Evolutionary conservation across 2,888 invertebrate species (phyloP).

Genomic region (Plagodis dolabraria): DNA sequence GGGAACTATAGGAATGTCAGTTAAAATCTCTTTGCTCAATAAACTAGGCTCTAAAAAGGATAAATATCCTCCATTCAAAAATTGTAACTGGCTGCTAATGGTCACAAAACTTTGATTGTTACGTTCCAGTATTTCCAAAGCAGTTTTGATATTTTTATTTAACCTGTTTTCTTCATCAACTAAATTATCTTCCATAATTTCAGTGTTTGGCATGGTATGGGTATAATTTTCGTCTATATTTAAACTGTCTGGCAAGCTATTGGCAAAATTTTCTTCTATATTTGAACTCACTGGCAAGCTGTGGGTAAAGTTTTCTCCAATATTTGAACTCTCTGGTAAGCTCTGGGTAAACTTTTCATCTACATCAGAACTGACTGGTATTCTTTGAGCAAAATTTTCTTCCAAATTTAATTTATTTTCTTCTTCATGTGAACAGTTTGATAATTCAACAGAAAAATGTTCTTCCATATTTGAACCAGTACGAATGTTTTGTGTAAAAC

Average conservation of each 20-base stretch:
- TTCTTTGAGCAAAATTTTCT: neutral
- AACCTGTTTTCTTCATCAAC: neutral
- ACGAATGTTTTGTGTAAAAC: neutral
- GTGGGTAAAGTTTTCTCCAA: neutral
- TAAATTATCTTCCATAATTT: conserved; percentile 1
- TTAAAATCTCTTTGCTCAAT: conserved; percentile 22
- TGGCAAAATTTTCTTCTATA: neutral
- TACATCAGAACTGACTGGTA: neutral
- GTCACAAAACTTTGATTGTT: conserved; percentile 30
- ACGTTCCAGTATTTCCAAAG: conserved; percentile 39
- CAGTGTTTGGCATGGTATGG: conserved; percentile 2
- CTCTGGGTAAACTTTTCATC: conserved; percentile 2
- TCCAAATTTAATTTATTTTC: neutral
- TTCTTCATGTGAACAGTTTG: conserved; percentile 3
- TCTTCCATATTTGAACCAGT: conserved; percentile 6
- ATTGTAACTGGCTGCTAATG: conserved; percentile 16
- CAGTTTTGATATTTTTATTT: conserved; percentile 35
- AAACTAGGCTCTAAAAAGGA: conserved; percentile 32
- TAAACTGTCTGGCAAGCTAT: neutral
- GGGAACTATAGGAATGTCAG: conserved; percentile 21
- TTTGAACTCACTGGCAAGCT: neutral
- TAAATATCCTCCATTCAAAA: conserved; percentile 29
- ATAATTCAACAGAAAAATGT: neutral
- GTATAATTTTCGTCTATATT: conserved; percentile 4
- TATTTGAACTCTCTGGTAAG: neutral